A percentile compares a stretch with the other conserved stretches of the same genome.
These are phyloP conservation scores for Rhynchopsitta pachyrhyncha DNA, from an alignment of 2,113 vertebrate genomes.

Conservation along the genomic window DNA sequence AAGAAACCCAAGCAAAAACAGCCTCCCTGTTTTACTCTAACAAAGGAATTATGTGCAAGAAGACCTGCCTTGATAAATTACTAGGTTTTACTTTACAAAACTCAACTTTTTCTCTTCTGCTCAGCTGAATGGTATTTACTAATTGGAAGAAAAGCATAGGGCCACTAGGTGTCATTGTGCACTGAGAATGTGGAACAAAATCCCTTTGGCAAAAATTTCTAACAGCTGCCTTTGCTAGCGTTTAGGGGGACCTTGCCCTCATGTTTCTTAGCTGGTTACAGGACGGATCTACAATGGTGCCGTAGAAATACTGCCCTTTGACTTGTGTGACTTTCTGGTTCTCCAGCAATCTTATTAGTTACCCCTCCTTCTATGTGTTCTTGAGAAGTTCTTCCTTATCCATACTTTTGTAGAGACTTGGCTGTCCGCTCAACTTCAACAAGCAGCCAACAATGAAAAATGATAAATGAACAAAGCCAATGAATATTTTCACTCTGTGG, in stretches of 20 bases:
- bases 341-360: neutral
- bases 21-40: neutral
- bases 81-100: neutral
- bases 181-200: neutral
- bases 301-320: neutral
- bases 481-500: neutral
- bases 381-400: neutral
- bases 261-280: neutral
- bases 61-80: neutral
- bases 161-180: conserved; percentile 3
- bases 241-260: neutral
- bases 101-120: neutral
- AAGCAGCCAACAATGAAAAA: neutral
- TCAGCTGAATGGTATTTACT: neutral
- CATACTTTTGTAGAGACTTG: neutral
- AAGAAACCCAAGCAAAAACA: neutral
- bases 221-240: fast-evolving
- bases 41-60: neutral
- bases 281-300: neutral
- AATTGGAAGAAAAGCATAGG: neutral
- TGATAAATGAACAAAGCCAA: neutral
- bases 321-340: neutral
- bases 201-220: neutral
- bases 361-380: neutral
- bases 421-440: neutral